These are phyloP conservation scores for Drosophila eugracilis DNA, from an alignment of 1,140 invertebrate species.

Conservation along the genomic window DNA sequence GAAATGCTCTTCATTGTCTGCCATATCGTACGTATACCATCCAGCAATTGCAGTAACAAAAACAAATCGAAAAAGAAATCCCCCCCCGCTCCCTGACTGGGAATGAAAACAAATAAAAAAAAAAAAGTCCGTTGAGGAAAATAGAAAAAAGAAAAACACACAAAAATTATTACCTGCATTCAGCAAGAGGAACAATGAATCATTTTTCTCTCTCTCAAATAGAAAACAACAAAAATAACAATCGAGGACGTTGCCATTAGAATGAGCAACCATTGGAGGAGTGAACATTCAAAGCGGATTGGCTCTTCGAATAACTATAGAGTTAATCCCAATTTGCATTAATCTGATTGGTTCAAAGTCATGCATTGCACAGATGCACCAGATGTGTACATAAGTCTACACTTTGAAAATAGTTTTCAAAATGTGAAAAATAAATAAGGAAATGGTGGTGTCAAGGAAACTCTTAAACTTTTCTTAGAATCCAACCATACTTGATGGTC, in stretches of 20 bases:
- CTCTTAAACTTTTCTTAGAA: too few species aligned
- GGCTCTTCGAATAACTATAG: constrained; percentile 27
- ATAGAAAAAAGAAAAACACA: constrained; percentile 10
- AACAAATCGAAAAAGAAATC: constrained; percentile 16
- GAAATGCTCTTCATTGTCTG: constrained; percentile 77
- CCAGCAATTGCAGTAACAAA: constrained; percentile 8
- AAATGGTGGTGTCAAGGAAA: too few species aligned
- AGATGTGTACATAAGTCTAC: background rate
- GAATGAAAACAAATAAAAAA: constrained; percentile 19
- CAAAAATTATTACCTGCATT: constrained; percentile 57
- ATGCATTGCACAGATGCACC: too few species aligned
- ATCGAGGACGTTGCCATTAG: background rate
- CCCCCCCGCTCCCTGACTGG: background rate
- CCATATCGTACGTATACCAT: constrained; percentile 13
- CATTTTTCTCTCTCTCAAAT: constrained; percentile 28
- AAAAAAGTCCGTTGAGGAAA: background rate
- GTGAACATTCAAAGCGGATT: background rate
- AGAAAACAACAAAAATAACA: too few species aligned
- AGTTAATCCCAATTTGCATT: constrained; percentile 64
- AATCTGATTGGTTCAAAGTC: constrained; percentile 42
- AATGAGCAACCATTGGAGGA: constrained; percentile 5
- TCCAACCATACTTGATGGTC: too few species aligned
- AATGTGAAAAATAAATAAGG: too few species aligned
- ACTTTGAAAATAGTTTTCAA: too few species aligned
- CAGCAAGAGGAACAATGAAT: constrained; percentile 54